Evolutionary conservation across 2,888 invertebrate genomes (phyloP).

Genomic region (Sisyra nigra): DNA sequence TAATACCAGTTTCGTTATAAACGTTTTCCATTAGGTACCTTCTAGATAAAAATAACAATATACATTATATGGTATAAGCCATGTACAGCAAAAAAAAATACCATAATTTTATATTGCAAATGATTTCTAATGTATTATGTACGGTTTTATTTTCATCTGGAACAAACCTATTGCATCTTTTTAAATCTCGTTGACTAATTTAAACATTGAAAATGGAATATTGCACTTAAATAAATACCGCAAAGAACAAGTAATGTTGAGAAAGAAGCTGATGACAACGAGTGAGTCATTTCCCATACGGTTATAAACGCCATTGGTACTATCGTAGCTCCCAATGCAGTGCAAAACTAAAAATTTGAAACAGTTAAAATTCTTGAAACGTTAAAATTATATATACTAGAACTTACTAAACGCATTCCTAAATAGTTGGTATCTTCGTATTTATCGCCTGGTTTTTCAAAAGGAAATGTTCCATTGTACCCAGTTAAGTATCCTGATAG

Average conservation of each 20-base stretch:
- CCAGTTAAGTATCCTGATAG: slow-evolving; percentile 82
- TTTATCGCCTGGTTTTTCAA: slow-evolving; percentile 91
- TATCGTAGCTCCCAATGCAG: slow-evolving; percentile 68
- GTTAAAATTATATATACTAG: too few species aligned
- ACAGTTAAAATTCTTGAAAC: slow-evolving; percentile 13
- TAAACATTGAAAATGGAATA: too few species aligned
- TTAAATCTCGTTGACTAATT: too few species aligned
- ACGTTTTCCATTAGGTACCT: too few species aligned
- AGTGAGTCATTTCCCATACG: slow-evolving; percentile 79
- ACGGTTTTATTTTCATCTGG: too few species aligned
- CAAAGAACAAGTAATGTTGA: slow-evolving; percentile 69
- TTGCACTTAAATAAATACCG: slow-evolving; percentile 47
- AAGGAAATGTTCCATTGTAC: slow-evolving; percentile 86
- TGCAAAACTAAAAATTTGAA: slow-evolving; percentile 62
- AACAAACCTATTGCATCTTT: too few species aligned
- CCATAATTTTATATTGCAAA: too few species aligned
- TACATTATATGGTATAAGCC: too few species aligned
- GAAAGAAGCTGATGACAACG: slow-evolving; percentile 60
- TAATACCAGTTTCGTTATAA: too few species aligned
- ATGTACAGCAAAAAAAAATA: too few species aligned
- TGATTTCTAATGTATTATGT: too few species aligned
- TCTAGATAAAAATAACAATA: too few species aligned
- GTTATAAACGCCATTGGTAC: slow-evolving; percentile 76
- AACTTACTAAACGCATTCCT: slow-evolving; percentile 81
- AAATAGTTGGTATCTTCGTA: slow-evolving; percentile 76